Base-by-base conservation (phyloP, 2,113 vertebrate genomes). In the Toxotes jaculatrix region DNA sequence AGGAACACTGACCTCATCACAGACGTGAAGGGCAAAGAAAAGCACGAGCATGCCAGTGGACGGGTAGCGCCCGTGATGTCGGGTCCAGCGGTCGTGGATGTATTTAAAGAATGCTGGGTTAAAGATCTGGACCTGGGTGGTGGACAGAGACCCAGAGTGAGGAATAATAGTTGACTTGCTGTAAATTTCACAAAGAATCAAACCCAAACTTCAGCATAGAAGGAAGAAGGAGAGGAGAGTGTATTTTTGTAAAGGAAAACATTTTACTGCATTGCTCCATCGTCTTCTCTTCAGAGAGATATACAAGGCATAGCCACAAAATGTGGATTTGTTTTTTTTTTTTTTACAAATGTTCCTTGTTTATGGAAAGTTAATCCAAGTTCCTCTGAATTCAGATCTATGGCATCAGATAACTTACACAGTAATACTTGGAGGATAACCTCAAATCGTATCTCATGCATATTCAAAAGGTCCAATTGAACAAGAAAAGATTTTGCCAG, bases 51-150 rank as follows among this genome's bases (percentile, higher is more conserved):
- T 98, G 80, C 98, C 98, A 0, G 98, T 99, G 92, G 98, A 99
- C n/a, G 98, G 98, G 93, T 99, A 99, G 56, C 98, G 97, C 3
- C 98, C 98, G 0, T 99, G 97, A 79, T 99, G 98, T 77, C 94
- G 95, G 0, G 97, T 98, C 98, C 98, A 99, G 85, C 84, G 96
- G 94, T 99, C 98, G 0, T 99, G 98, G 94, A 99, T 98, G 89
- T 99, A 99, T 91, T 99, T 99, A 88, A 99, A 99, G 95, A 99
- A 99, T 12, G 98, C 97, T 14, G 98, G 98, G 87, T 99, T 99
- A 91, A 98, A 99, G 93, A 99, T 97, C 95, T 99, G 98, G 57
- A 99, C 98, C 98, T 99, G 85, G 11, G 32, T n/a, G 43, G 4
- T 1, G 9, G n/a, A 79, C 12, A 63, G 7, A 82, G 13, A 43